Base-by-base conservation (phyloP, 2,888 invertebrate genomes). In the Smittia sp. region DNA sequence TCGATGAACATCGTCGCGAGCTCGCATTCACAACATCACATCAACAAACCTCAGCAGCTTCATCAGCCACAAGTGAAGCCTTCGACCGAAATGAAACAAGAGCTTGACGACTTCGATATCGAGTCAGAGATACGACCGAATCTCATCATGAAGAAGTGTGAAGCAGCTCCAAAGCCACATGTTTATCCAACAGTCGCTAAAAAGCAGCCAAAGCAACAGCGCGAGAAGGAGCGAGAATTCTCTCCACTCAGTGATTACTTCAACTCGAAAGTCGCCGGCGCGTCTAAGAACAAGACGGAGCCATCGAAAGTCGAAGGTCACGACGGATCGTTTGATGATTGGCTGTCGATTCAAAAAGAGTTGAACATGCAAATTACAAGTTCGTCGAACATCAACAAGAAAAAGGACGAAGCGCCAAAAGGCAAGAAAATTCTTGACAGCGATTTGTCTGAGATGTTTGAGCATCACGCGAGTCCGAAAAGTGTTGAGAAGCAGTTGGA, bases 291-390 rank as follows among this genome's bases (percentile, higher is more conserved):
- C 41, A 25, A 67, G 18, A 20, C 38, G 24, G 76, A 76, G 11
- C n/a, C 73, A 7, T 74, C 74, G 75, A 75, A 75, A 70, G 76
- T 76, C 38, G 75, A 75, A 27, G 76, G 75, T 52, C 72, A 74
- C 18, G 76, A 74, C 75, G 81, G 82, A 75, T 85, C 86, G 74
- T 86, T 87, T 77, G 89, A 89, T 78, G 88, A 88, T 78, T 89
- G 89, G 88, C 83, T 88, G 52, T 88, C 88, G 76, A 86, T 89
- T 74, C 88, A 89, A 77, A 86, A 88, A 73, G 89, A 89, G 77
- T 80, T 89, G 1, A 87, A 84, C 77, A 76, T 86, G 41, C 84
- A 63, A 75, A 76, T n/a, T 77, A 77, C 67, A 74, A 77, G 75
- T 77, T 76, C 24, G 25, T 70, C n/a, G 46, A 58, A 39, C 20